Evolutionary conservation across 2,888 invertebrate species (phyloP), one percentile per base, ranked within the genome.

Genomic region (Andrena flavipes): DNA sequence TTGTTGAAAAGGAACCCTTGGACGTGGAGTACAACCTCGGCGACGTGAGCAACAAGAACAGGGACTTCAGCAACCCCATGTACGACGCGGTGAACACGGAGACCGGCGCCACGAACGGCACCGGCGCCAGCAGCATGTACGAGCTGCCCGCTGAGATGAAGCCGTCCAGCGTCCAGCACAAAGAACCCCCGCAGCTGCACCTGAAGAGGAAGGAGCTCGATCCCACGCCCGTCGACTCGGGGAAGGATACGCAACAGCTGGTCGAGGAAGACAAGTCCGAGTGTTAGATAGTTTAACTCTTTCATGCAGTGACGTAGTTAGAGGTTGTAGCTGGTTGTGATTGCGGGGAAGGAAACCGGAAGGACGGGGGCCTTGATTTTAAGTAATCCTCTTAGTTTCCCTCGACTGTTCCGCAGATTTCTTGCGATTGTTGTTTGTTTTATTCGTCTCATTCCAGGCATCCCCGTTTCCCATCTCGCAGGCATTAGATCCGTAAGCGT

Each of bases 31-130:
- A 98, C 94, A 97, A 96, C 91, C 94, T 98, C 90, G 97, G 97
- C 90, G 97, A 97, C 84, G 96, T 97, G 2, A 95, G 95, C 88
- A 96, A 96, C 88, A 98, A 98, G 94, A 97, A 96, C 77, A 95
- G 99, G 71, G 99, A 99, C 94, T 99, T 99, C 95, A 97, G 98
- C 92, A 99, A 99, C 95, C 99, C 99, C 65, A 99, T 99, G 97
- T 99, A 99, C 94, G 99, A 99, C 92, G 98, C 98, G 65, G 97
- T 97, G 74, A 96, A 97, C 87, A 95, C 96, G 85, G 96, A 95
- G 70, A 94, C 95, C 30, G 96, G 96, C 87, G 94, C 95, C 42
- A 95, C 94, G 70, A 94, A 96, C 86, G 95, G 95, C 84, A 96
- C 96, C 89, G 95, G 96, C 88, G 95, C 95, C 94, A 94, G 94